These are phyloP conservation scores for Aplocera efformata DNA, from an alignment of 2,888 invertebrate genomes.

Conservation along the genomic window DNA sequence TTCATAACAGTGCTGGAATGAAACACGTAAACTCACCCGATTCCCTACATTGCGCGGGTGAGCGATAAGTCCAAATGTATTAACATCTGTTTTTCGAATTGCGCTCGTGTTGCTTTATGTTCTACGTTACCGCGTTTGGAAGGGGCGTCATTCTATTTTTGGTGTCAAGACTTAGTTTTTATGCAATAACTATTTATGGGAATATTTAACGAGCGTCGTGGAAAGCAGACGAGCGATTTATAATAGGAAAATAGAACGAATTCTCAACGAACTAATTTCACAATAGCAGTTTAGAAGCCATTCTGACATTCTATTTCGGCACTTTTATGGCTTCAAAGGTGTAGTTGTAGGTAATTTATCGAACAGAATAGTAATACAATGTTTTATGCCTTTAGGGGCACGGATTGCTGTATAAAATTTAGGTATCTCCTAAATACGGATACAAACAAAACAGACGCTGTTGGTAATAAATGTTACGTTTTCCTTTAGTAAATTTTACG, in stretches of 20 bases:
- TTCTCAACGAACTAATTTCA: slow-evolving; percentile 12
- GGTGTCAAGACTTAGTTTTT: slow-evolving; percentile 46
- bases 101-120: slow-evolving; percentile 39
- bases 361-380: neutral
- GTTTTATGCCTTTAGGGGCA: slow-evolving; percentile 1
- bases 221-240: slow-evolving; percentile 25
- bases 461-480: slow-evolving; percentile 14
- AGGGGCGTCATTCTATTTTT: slow-evolving; percentile 49
- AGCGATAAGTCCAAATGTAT: slow-evolving; percentile 40
- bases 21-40: slow-evolving; percentile 35
- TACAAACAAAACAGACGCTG: slow-evolving; percentile 20
- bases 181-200: slow-evolving; percentile 38
- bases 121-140: slow-evolving; percentile 42
- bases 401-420: slow-evolving; percentile 3
- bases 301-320: slow-evolving; percentile 8
- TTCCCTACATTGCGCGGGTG: slow-evolving; percentile 28
- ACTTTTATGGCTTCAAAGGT: neutral
- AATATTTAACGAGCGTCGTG: slow-evolving; percentile 26
- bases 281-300: slow-evolving; percentile 8
- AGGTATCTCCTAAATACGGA: neutral
- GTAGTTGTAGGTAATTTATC: slow-evolving; percentile 4
- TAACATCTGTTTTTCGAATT: slow-evolving; percentile 58
- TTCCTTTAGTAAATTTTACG: slow-evolving; percentile 35
- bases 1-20: slow-evolving; percentile 22
- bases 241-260: slow-evolving; percentile 13